Conservation (phyloP, 2,888 invertebrate species). For the Heliconius hortense region DNA sequence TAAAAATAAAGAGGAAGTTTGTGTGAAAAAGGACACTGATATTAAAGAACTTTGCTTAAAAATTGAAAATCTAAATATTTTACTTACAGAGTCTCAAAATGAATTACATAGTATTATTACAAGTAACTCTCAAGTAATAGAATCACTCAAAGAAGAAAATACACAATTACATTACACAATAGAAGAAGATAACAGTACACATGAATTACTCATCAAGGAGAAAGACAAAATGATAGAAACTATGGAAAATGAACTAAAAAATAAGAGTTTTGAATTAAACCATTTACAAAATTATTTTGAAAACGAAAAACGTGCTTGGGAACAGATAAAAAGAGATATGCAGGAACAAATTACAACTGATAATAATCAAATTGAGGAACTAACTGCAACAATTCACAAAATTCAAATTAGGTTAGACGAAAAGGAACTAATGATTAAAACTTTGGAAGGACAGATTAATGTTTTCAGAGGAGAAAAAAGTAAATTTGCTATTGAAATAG, state of each 20-base stretch:
- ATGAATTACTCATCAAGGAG: conserved; percentile 55
- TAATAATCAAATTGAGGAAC: conserved; percentile 47
- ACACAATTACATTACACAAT: conserved; percentile 56
- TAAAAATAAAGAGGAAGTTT: conserved; percentile 36
- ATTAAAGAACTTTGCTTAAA: conserved; percentile 46
- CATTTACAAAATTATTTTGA: conserved; percentile 51
- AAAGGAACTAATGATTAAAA: conserved; percentile 36
- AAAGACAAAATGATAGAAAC: conserved; percentile 55
- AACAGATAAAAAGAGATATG: conserved; percentile 51
- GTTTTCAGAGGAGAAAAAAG: conserved; percentile 33
- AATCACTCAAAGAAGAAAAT: conserved; percentile 55
- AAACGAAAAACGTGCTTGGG: conserved; percentile 50
- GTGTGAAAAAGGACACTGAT: conserved; percentile 47
- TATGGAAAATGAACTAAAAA: conserved; percentile 53
- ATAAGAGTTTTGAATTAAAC: conserved; percentile 47
- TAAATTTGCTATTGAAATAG: conserved; percentile 32
- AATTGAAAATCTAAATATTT: conserved; percentile 45
- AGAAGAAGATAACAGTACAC: conserved; percentile 56
- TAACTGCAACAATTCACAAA: conserved; percentile 39
- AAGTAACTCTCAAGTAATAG: conserved; percentile 48
- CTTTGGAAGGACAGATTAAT: conserved; percentile 31
- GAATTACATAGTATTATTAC: conserved; percentile 50
- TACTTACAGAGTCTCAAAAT: conserved; percentile 48
- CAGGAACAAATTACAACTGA: conserved; percentile 48
- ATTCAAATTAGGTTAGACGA: conserved; percentile 42